phyloP scores from a whole-genome alignment of 2,113 vertebrate species.

The Lamprologus sp. region DNA sequence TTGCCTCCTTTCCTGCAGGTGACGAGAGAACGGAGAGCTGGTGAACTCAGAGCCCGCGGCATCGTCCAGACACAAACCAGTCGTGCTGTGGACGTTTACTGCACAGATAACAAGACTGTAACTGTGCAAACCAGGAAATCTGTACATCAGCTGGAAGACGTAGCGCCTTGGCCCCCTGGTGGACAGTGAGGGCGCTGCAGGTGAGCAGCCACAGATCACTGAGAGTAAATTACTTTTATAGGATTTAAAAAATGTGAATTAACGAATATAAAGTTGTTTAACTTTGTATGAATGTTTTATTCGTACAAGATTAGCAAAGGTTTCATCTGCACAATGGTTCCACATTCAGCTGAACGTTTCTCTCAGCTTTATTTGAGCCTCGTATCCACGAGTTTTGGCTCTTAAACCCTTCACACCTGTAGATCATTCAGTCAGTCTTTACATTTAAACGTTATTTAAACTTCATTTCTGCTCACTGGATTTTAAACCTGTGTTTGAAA shows the following conservation, averaged over 20 bases:
- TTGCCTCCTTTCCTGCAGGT: slow-evolving; percentile 95
- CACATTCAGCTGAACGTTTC: fast-evolving
- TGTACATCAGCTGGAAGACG: fast-evolving
- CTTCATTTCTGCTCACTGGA: not conserved
- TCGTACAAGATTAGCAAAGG: not conserved
- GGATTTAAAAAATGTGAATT: fast-evolving
- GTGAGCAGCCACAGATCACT: not conserved
- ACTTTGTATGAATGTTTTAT: not conserved
- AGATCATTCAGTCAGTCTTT: not conserved
- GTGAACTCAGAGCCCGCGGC: fast-evolving
- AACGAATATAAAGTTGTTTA: fast-evolving
- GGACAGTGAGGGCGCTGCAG: not conserved
- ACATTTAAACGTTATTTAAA: fast-evolving
- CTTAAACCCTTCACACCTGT: fast-evolving
- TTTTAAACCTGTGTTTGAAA: fast-evolving
- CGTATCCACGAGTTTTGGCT: fast-evolving
- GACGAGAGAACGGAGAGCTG: fast-evolving
- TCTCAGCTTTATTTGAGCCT: not conserved
- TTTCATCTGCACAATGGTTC: not conserved
- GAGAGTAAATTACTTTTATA: fast-evolving
- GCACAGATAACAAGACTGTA: fast-evolving
- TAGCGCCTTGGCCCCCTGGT: not conserved
- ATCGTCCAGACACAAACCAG: not conserved
- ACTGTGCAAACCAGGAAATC: not conserved
- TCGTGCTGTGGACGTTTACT: not conserved